Base-by-base conservation (phyloP, 2,888 invertebrate species). In the Calliphora vomitoria region DNA sequence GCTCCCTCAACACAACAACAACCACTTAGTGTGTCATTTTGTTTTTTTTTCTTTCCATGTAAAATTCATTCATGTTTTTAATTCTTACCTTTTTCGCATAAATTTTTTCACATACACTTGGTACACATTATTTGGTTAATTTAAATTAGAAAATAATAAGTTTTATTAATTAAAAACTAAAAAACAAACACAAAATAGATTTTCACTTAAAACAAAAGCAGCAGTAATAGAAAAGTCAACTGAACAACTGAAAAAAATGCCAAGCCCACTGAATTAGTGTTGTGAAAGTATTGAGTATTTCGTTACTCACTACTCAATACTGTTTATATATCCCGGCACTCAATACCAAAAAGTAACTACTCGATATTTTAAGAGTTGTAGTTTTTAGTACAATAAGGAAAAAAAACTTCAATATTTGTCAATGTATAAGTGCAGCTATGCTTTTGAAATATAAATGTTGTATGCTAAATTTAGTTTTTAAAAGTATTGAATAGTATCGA, bases 221-320 rank as follows among this genome's bases (percentile, higher is more conserved):
- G 72, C 62, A 84, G 58, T 62, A 68, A 85, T 64, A 74, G 31
- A 80, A 81, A 87, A 82, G 69, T 71, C 87, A 82, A 85, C 71
- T 50, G 55, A 82, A 85, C 55, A 82, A 85, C 55, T 69, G 82
- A 60, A 83, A 85, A 71, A 87, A 87, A 82, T 66, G 87, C 87
- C 87, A 87, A 87, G 85, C 85, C 85, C 87, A 87, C 82, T 82
- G 66, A 75, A 25, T 25, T 25, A 25, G 25, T 25, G 25, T 1
- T 25, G 25, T 25, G 25, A 25, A 25, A 25, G 25, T 25, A 25
- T 25, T 2, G 25, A 25, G 25, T 25, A 25, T 25, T 25, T 25
- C 25, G 25, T 1, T 25, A 25, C 25, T 25, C 25, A 25, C 1
- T 25, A 25, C 25, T 25, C 25, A 25, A 25, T 25, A 25, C 25